Percentiles rank a stretch among this genome's conserved stretches.
Conservation (phyloP, 2,888 invertebrate species). For the Anoncus sp. region DNA sequence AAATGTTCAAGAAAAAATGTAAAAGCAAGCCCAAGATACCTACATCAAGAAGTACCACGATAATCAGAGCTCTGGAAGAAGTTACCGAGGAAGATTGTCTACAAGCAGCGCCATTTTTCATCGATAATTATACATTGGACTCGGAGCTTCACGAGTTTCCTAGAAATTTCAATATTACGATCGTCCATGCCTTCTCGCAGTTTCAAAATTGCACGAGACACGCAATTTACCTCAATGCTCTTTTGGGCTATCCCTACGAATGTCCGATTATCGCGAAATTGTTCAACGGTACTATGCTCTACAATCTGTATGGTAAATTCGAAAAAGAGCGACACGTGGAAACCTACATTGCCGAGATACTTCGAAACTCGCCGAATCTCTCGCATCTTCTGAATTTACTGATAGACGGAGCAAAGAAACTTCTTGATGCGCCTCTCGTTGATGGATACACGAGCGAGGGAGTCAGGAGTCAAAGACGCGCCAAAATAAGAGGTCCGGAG, state of each 20-base stretch:
- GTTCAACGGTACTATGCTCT: constrained; percentile 91
- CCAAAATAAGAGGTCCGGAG: too few relatives aligned
- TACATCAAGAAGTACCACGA: constrained; percentile 37
- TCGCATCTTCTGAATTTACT: constrained; percentile 74
- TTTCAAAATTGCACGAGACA: constrained; percentile 87
- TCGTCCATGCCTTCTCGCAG: constrained; percentile 87
- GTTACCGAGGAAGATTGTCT: constrained; percentile 86
- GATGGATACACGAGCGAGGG: constrained; percentile 67
- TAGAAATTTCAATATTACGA: constrained; percentile 85
- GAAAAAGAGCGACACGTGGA: constrained; percentile 85
- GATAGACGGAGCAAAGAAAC: constrained; percentile 64
- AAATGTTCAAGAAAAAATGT: constrained; percentile 18
- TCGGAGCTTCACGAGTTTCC: constrained; percentile 84
- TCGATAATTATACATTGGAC: constrained; percentile 86
- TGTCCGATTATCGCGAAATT: constrained; percentile 86
- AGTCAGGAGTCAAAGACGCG: constrained; percentile 58
- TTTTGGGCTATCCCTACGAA: constrained; percentile 86
- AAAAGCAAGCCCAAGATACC: background rate
- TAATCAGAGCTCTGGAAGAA: constrained; percentile 83
- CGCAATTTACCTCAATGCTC: constrained; percentile 86
- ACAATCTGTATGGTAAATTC: constrained; percentile 88
- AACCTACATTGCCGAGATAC: constrained; percentile 82
- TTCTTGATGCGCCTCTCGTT: constrained; percentile 59
- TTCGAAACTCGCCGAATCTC: constrained; percentile 79
- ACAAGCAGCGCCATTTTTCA: constrained; percentile 85